phyloP scores from a whole-genome alignment of 2,888 invertebrate species.

The Andrena flavipes region DNA sequence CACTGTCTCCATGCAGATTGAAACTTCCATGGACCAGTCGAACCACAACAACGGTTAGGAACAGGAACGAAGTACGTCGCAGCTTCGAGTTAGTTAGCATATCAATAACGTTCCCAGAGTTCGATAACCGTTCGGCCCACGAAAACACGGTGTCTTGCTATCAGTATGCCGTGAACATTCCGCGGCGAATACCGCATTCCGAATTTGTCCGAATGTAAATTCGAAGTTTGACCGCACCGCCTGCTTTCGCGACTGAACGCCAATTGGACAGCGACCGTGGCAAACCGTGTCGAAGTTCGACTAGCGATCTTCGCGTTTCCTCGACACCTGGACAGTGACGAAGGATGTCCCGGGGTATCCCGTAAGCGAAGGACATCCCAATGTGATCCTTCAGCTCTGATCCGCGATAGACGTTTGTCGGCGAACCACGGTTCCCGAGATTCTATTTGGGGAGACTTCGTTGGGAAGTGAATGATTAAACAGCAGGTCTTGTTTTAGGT shows the following conservation, averaged over 20 bases:
- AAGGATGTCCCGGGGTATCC: neutral
- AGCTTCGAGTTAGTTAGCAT: constrained; percentile 42
- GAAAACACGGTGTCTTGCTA: constrained; percentile 48
- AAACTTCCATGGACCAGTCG: neutral
- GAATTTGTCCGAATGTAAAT: constrained; percentile 58
- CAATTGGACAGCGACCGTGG: constrained; percentile 37
- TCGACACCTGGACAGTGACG: constrained; percentile 2
- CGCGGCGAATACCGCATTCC: constrained; percentile 31
- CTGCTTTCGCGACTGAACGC: constrained; percentile 29
- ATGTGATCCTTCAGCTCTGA: too few species aligned
- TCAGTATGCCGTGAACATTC: constrained; percentile 39
- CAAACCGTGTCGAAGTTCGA: constrained; percentile 47
- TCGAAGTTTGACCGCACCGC: constrained; percentile 38
- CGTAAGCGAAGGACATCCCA: too few species aligned
- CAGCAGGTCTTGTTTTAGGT: too few species aligned
- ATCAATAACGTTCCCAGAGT: constrained; percentile 45
- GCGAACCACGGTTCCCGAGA: too few species aligned
- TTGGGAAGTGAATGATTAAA: too few species aligned
- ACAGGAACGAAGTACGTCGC: constrained; percentile 39
- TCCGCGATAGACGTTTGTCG: too few species aligned
- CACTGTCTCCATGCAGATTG: neutral
- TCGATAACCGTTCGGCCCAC: constrained; percentile 44
- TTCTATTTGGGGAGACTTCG: too few species aligned
- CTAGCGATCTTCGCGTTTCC: constrained; percentile 35
- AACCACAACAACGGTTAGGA: neutral